Conservation (phyloP, 1,140 invertebrate species). For the Papilio dardanus region DNA sequence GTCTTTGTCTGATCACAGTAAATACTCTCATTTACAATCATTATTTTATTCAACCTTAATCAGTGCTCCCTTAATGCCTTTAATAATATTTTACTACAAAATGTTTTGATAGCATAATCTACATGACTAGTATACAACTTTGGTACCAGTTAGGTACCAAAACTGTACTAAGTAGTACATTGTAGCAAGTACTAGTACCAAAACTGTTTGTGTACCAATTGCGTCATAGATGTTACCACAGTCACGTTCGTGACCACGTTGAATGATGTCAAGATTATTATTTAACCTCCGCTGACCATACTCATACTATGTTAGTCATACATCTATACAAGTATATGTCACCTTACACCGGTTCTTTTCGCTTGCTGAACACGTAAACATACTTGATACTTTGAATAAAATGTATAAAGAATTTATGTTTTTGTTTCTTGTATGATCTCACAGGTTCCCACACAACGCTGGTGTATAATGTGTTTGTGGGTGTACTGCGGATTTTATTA, state of each 20-base stretch:
- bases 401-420: background rate
- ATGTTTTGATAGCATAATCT: too few relatives aligned
- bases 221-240: slow-evolving; percentile 29
- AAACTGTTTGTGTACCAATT: slow-evolving; percentile 11
- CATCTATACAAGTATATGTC: slow-evolving; percentile 22
- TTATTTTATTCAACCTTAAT: too few relatives aligned
- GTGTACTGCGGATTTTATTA: too few relatives aligned
- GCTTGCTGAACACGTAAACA: slow-evolving; percentile 25
- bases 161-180: too few relatives aligned
- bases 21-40: too few relatives aligned
- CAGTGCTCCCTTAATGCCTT: too few relatives aligned
- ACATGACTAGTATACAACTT: too few relatives aligned
- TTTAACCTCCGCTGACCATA: slow-evolving; percentile 35
- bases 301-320: slow-evolving; percentile 18
- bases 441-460: background rate
- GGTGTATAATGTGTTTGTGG: too few relatives aligned
- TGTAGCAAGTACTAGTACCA: slow-evolving; percentile 6
- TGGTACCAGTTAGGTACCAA: too few relatives aligned
- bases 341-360: slow-evolving; percentile 15
- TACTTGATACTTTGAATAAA: slow-evolving; percentile 3
- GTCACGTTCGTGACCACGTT: slow-evolving; percentile 29
- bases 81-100: too few relatives aligned
- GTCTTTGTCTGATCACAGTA: too few relatives aligned
- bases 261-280: slow-evolving; percentile 41
- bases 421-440: background rate